These are phyloP conservation scores for Drosophila subpulchrella DNA, from an alignment of 1,140 invertebrate species.

Conservation along the genomic window DNA sequence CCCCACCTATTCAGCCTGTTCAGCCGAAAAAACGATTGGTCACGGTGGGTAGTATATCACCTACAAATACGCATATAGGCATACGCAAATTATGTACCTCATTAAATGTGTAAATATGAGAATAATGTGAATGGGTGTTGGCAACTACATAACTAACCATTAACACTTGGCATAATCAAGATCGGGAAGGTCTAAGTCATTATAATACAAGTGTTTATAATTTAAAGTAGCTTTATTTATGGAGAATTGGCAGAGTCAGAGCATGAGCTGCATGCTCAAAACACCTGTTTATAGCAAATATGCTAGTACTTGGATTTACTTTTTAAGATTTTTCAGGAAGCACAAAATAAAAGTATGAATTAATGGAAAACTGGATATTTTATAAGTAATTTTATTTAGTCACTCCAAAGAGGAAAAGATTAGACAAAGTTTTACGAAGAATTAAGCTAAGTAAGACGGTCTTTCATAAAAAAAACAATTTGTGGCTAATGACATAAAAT, in stretches of 20 bases:
- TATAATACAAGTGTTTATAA: neutral
- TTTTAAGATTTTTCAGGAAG: too few species aligned
- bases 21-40: constrained; percentile 27
- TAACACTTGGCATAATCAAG: neutral
- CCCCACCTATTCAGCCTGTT: neutral
- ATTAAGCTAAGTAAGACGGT: neutral
- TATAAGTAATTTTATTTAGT: too few species aligned
- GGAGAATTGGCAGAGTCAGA: too few species aligned
- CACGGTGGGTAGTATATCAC: constrained; percentile 18
- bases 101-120: constrained; percentile 24
- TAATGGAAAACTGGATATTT: too few species aligned
- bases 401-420: too few species aligned
- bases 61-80: constrained; percentile 10
- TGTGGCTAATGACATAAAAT: neutral
- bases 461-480: neutral
- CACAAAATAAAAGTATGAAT: too few species aligned
- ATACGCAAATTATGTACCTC: constrained; percentile 27
- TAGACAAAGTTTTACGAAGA: neutral
- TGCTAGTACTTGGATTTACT: too few species aligned
- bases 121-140: constrained; percentile 23
- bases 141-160: constrained; percentile 10
- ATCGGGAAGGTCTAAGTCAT: constrained; percentile 6
- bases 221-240: neutral
- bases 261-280: too few species aligned
- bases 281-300: too few species aligned